Conservation (phyloP, 2,797 vertebrate species). For the Acanthurus leucopareius region DNA sequence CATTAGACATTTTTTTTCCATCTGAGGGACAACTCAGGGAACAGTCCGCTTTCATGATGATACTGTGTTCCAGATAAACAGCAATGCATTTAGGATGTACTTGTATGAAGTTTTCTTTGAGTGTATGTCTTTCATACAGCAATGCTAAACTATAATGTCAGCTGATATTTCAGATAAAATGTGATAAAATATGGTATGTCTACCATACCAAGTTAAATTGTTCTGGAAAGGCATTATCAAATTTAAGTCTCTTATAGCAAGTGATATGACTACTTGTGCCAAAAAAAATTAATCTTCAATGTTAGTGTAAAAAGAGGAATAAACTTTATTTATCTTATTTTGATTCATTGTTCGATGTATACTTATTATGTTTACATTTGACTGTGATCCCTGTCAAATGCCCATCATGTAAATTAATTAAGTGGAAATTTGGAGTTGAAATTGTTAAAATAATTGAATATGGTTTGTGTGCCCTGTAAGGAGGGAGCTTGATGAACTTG, state of each 20-base stretch:
- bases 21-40: conserved; percentile 57
- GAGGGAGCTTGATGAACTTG: conserved; percentile 87
- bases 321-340: not conserved
- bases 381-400: not conserved
- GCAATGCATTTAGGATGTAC: conserved; percentile 14
- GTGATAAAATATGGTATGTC: no score
- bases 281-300: not conserved
- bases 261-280: no score
- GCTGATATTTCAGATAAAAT: conserved; percentile 8
- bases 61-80: conserved; percentile 37
- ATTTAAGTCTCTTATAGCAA: no score
- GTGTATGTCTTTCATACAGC: conserved; percentile 6
- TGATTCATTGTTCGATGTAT: not conserved
- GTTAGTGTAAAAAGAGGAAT: not conserved
- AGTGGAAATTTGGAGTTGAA: not conserved
- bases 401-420: not conserved
- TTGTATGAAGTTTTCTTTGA: conserved; percentile 22
- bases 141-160: not conserved
- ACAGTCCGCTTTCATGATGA: conserved; percentile 23
- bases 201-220: no score
- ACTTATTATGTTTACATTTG: not conserved
- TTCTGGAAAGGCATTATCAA: no score
- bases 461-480: conserved; percentile 78
- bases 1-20: conserved; percentile 54
- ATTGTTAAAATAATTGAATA: not conserved